phyloP scores from a whole-genome alignment of 2,888 invertebrate species.

The Lasioglossum villosulum region DNA sequence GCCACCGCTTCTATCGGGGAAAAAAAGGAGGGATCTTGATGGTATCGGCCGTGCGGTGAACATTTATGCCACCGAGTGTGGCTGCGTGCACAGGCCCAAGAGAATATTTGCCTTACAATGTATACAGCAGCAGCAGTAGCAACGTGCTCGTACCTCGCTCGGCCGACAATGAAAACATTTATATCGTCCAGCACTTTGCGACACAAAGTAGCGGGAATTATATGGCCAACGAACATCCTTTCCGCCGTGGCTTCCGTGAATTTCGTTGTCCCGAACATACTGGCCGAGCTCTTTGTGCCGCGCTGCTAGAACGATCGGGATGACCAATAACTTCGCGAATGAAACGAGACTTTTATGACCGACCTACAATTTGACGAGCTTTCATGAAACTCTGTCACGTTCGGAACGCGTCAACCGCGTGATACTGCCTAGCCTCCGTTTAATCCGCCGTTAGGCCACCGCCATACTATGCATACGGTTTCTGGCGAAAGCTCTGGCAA shows the following conservation, averaged over 20 bases:
- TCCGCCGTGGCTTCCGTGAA: constrained; percentile 44
- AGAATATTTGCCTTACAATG: constrained; percentile 27
- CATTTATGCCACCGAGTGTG: constrained; percentile 36
- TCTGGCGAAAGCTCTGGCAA: background rate
- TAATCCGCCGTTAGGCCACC: background rate
- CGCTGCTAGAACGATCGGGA: background rate
- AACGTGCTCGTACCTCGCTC: constrained; percentile 1
- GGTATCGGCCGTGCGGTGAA: constrained; percentile 42
- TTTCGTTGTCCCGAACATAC: constrained; percentile 4
- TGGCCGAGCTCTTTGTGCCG: constrained; percentile 9
- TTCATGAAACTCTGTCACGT: constrained; percentile 2
- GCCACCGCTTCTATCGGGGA: constrained; percentile 35
- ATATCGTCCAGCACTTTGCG: constrained; percentile 39
- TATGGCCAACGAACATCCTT: constrained; percentile 32
- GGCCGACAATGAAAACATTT: constrained; percentile 47
- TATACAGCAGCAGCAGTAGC: background rate
- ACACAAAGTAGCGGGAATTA: constrained; percentile 48
- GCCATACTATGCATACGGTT: background rate
- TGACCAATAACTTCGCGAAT: constrained; percentile 32
- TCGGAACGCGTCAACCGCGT: background rate
- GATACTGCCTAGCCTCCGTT: background rate
- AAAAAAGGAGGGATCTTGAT: constrained; percentile 49
- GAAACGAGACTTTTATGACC: constrained; percentile 29
- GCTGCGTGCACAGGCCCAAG: constrained; percentile 7
- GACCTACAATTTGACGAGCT: constrained; percentile 1